Evolutionary conservation across 2,797 vertebrate genomes (phyloP).

Genomic region (Crocodylus rhombifer): DNA sequence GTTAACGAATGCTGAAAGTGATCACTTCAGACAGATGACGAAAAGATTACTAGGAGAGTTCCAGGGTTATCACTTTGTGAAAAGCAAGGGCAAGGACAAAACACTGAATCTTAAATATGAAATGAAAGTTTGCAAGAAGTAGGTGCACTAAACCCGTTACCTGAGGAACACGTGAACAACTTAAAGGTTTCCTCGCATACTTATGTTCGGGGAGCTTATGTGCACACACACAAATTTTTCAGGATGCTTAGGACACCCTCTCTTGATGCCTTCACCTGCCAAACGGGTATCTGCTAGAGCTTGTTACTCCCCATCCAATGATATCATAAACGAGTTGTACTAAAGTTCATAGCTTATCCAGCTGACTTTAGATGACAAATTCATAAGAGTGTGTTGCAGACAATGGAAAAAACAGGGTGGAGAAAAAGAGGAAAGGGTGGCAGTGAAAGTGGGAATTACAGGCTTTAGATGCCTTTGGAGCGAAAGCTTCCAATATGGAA

Average conservation of each 20-base stretch:
- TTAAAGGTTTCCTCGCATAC: not conserved
- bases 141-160: not conserved
- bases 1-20: not conserved
- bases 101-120: not conserved
- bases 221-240: constrained; percentile 55
- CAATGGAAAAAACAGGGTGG: constrained; percentile 36
- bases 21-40: not conserved
- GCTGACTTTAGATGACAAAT: not conserved
- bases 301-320: constrained; percentile 75
- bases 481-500: constrained; percentile 71
- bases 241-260: constrained; percentile 72
- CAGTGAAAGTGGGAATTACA: constrained; percentile 75
- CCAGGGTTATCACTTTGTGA: not conserved
- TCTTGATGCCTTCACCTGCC: constrained; percentile 63
- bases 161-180: constrained; percentile 21
- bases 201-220: no score
- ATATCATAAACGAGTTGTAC: constrained; percentile 65
- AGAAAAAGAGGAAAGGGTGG: constrained; percentile 60
- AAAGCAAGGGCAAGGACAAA: not conserved
- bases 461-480: constrained; percentile 72
- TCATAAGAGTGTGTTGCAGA: not conserved
- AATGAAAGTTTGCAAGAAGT: not conserved
- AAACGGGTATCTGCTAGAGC: constrained; percentile 63
- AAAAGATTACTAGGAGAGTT: not conserved
- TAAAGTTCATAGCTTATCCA: not conserved